These are phyloP conservation scores for Ophonus ardosiacus DNA, from an alignment of 2,888 invertebrate genomes.

Conservation along the genomic window DNA sequence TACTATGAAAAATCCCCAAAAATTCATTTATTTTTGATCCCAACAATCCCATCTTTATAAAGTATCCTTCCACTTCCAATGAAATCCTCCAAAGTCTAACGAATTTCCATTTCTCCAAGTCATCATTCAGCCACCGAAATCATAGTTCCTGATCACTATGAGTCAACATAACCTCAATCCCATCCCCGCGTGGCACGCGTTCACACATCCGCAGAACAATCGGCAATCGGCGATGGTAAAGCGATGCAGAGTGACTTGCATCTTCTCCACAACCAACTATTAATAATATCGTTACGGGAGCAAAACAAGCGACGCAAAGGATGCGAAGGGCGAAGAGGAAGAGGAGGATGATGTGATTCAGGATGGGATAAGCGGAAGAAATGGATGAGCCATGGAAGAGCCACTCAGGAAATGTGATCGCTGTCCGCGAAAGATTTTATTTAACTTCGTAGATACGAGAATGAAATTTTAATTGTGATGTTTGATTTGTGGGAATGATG, in stretches of 20 bases:
- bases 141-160: conserved; percentile 41
- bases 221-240: conserved; percentile 54
- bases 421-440: conserved; percentile 36
- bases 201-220: conserved; percentile 35
- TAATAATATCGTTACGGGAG: conserved; percentile 62
- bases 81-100: background rate
- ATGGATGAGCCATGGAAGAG: conserved; percentile 39
- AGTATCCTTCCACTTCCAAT: background rate
- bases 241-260: conserved; percentile 59
- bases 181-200: conserved; percentile 23
- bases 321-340: no score
- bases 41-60: background rate
- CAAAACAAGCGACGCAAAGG: conserved; percentile 47
- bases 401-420: conserved; percentile 24
- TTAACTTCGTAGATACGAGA: conserved; percentile 39
- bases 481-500: background rate
- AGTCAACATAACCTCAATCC: conserved; percentile 45
- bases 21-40: background rate
- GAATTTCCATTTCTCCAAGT: conserved; percentile 18
- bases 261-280: conserved; percentile 49
- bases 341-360: conserved; percentile 45
- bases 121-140: conserved; percentile 27
- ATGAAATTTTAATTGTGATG: conserved; percentile 48
- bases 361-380: conserved; percentile 50
- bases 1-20: background rate